These are phyloP conservation scores for Eptatretus atami DNA, from an alignment of 2,797 vertebrate genomes.

Conservation along the genomic window DNA sequence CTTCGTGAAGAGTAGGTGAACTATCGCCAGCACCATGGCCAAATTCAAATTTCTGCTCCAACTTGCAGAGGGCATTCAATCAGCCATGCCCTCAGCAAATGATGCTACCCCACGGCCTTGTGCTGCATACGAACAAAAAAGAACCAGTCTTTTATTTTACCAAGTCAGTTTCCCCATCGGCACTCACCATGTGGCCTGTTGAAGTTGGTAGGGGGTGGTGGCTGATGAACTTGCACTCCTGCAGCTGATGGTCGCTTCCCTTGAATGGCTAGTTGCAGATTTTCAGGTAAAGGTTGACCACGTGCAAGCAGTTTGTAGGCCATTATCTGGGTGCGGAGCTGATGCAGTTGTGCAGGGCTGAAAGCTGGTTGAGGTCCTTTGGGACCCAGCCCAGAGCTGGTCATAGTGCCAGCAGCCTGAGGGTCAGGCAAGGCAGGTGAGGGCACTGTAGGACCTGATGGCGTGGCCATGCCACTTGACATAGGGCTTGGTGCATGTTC, in stretches of 20 bases:
- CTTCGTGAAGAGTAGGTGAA: too few relatives aligned
- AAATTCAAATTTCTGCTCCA: too few relatives aligned
- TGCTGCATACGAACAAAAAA: too few relatives aligned
- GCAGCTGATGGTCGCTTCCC: conserved; percentile 72
- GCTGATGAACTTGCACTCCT: conserved; percentile 30
- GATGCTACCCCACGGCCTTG: too few relatives aligned
- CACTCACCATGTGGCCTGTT: conserved; percentile 3
- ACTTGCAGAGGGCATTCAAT: too few relatives aligned
- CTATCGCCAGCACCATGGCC: too few relatives aligned
- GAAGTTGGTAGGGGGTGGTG: conserved; percentile 13
- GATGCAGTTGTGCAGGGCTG: conserved; percentile 68
- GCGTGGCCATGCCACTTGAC: conserved; percentile 31
- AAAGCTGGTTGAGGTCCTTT: conserved; percentile 56
- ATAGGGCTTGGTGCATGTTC: conserved; percentile 74
- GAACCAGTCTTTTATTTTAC: too few relatives aligned
- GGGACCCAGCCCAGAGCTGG: conserved; percentile 44
- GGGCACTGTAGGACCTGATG: conserved; percentile 42
- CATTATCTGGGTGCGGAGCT: conserved; percentile 78
- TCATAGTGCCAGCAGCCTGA: conserved; percentile 35
- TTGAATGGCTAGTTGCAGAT: conserved; percentile 77
- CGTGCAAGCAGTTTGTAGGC: conserved; percentile 87
- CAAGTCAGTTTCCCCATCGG: too few relatives aligned
- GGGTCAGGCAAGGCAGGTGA: conserved; percentile 42
- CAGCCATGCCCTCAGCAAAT: too few relatives aligned
- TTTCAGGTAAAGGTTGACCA: conserved; percentile 71